Evolutionary conservation across 2,888 invertebrate genomes (phyloP), one percentile per base, ranked within the genome.

Genomic region (Unio delphinus): DNA sequence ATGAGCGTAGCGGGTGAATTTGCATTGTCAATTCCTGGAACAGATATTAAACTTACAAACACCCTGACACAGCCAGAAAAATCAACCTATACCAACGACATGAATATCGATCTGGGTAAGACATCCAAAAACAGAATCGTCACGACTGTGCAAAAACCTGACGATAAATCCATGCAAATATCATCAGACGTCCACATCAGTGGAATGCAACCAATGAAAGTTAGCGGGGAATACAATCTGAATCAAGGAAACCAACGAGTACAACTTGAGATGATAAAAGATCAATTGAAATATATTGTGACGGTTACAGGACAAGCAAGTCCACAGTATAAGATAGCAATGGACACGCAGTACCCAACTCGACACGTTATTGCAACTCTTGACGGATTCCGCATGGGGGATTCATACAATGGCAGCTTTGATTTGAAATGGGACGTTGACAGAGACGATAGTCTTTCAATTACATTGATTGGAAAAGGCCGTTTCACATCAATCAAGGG

Each of bases 381-480:
- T 17, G 80, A 78, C 23, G 80, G 76, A 11, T 72, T 67, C 17
- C 73, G 71, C 30, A 59, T 66, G 11, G 68, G 68, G 15, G 68
- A 75, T 23, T 67, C 64, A n/a, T 78, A 77, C 57, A 61, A 65
- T 11, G 74, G 76, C 28, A 75, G 72, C 28, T 61, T 79, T 45
- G 78, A 82, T 60, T 54, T 80, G 23, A 75, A 80, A 64, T 83
- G 83, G 82, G 81, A 85, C 78, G 83, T 81, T 28, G 78, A 81
- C 30, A 75, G 70, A 67, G 80, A 80, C 65, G 69, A 71, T 61
- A 67, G 74, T 20, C 73, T 75, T 60, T 68, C 75, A 23, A 15
- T 80, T 20, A 60, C 69, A 3, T 55, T 81, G 6, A 67, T 62
- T 56, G 79, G 75, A 1, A 76, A 75, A 26, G 61, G 78, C 20